Base-by-base conservation (phyloP, 2,888 invertebrate genomes). In the Napeogenes sylphis region DNA sequence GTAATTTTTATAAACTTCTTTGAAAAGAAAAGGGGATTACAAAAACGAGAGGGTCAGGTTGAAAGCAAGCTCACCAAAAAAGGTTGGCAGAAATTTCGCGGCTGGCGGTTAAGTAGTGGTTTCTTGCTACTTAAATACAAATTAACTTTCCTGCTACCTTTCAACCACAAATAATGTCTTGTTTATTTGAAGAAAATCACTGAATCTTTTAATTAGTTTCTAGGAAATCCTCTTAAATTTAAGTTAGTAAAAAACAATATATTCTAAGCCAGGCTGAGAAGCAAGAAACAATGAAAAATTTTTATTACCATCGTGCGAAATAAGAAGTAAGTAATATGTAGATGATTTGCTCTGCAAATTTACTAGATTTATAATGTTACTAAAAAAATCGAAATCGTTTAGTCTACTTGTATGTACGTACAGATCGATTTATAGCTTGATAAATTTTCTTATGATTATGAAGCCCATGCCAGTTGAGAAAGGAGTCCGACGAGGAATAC, bases 1-100 rank as follows among this genome's bases (percentile, higher is more conserved):
- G 77, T 81, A 77, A 80, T 80, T 81, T 83, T 83, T 78, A 75
- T 75, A 72, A 80, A 80, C 76, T 80, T 80, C 73, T 79, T 80
- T 79, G 77, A 80, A 83, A 79, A 75, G 80, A 75, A 76, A 79
- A 74, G 75, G 76, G 79, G 80, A 81, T 82, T 82, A 81, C 77
- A 76, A 78, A 78, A 79, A 77, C 68, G 78, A 75, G 77, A 79
- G 80, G 80, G 78, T 73, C 74, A 75, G 73, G 71, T 75, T 81
- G 76, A 82, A 82, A 81, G 78, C 75, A 74, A 69, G 67, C 64
- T 65, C 63, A 62, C 64, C 63, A 51, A 66, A 69, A 72, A 72
- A 74, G 72, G 67, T 68, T 63, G 67, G 65, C 65, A 65, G 62
- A 64, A 70, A 69, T 68, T 69, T 63, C 56, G 65, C 65, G 66